A percentile compares a stretch with the other conserved stretches of the same genome.
phyloP scores from a whole-genome alignment of 2,888 invertebrate species.

The Pristionchus japonicus region DNA sequence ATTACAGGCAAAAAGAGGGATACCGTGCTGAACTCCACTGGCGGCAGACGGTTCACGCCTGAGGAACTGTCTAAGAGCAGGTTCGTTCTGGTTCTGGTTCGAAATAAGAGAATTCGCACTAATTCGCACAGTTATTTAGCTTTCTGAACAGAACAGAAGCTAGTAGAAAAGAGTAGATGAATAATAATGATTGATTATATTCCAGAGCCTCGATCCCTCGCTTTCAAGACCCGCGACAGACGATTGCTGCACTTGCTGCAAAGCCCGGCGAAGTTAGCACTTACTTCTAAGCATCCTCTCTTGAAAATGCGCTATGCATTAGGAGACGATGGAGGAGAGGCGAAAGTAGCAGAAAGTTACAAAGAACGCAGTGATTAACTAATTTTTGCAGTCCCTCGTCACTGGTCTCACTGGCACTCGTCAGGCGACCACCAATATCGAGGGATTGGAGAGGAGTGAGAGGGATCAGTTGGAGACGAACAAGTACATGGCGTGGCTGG shows the following conservation, averaged over 20 bases:
- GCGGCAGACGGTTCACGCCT: constrained; percentile 60
- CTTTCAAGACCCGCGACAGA: constrained; percentile 58
- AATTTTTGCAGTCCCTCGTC: constrained; percentile 49
- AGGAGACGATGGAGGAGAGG: too few species aligned
- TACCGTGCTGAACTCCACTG: constrained; percentile 54
- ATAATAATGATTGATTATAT: background rate
- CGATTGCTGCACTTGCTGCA: constrained; percentile 53
- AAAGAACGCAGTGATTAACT: too few species aligned
- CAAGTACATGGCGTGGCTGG: constrained; percentile 69
- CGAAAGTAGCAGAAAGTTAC: background rate
- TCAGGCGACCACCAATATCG: constrained; percentile 65
- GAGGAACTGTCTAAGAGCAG: constrained; percentile 58
- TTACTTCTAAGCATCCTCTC: too few species aligned
- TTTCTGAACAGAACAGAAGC: too few species aligned
- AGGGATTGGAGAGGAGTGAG: constrained; percentile 61
- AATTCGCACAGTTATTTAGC: too few species aligned
- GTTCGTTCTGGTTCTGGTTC: background rate
- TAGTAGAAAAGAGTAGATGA: too few species aligned
- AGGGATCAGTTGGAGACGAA: constrained; percentile 67
- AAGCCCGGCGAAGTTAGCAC: constrained; percentile 50
- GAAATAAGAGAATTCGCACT: background rate
- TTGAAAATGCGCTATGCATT: too few species aligned
- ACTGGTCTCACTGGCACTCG: constrained; percentile 51
- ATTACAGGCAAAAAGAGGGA: constrained; percentile 59
- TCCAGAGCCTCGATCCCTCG: constrained; percentile 60